These are phyloP conservation scores for Dipodomys spectabilis DNA, from an alignment of 2,113 vertebrate genomes.

Conservation along the genomic window DNA sequence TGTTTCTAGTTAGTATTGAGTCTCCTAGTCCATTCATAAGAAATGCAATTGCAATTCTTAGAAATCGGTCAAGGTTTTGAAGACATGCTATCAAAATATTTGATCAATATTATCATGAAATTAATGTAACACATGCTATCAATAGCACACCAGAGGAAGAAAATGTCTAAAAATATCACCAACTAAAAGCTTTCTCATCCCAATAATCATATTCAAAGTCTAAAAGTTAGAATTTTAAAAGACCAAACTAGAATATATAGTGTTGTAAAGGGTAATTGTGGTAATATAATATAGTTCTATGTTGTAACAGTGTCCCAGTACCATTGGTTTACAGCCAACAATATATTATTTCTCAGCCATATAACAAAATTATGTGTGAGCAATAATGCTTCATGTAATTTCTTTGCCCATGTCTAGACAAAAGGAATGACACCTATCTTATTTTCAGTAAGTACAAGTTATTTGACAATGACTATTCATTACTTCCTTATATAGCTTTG, in stretches of 20 bases:
- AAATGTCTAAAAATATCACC: not conserved
- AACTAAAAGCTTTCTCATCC: not conserved
- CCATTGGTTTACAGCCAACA: not conserved
- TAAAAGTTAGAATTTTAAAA: not conserved
- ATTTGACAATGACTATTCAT: not conserved
- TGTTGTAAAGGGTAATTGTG: not conserved
- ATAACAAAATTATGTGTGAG: not conserved
- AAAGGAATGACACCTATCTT: fast-evolving
- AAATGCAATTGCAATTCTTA: not conserved
- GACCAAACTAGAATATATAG: not conserved
- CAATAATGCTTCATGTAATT: not conserved
- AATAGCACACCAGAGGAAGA: not conserved
- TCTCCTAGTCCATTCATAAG: too few relatives aligned
- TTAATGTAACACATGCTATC: not conserved
- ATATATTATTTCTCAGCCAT: not conserved
- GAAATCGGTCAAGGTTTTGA: not conserved
- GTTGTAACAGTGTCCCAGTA: not conserved
- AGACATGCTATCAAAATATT: not conserved
- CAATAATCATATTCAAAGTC: not conserved
- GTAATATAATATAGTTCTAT: not conserved
- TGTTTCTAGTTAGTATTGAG: too few relatives aligned
- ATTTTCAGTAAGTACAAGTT: too few relatives aligned
- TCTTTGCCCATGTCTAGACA: not conserved
- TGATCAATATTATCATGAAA: not conserved
- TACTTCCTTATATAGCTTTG: not conserved